Evolutionary conservation across 2,113 vertebrate genomes (phyloP).

Genomic region (Paralichthys olivaceus): DNA sequence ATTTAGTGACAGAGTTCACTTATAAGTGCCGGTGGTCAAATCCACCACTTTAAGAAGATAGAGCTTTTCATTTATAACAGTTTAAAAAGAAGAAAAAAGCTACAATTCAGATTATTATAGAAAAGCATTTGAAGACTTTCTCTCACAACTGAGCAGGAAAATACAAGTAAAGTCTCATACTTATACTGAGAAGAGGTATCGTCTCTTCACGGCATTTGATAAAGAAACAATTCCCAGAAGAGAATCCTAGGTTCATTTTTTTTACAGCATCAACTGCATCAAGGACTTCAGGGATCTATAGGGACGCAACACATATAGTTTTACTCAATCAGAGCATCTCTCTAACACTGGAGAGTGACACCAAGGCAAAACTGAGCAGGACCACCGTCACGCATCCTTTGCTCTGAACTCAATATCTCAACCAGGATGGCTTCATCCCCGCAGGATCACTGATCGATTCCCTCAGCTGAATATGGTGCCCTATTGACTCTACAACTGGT

Average conservation of each 20-base stretch:
- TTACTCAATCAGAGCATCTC: slow-evolving; percentile 20
- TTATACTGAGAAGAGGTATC: no score
- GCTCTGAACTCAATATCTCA: slow-evolving; percentile 37
- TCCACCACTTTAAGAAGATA: not conserved
- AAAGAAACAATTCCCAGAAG: no score
- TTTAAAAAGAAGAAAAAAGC: no score
- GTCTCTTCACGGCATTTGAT: no score
- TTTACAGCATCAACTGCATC: not conserved
- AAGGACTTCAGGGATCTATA: not conserved
- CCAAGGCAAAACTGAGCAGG: not conserved
- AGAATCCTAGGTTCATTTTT: not conserved
- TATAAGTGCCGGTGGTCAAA: not conserved
- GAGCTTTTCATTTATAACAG: not conserved
- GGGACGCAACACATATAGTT: not conserved
- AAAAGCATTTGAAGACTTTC: no score
- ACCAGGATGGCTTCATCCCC: slow-evolving; percentile 21
- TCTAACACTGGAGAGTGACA: slow-evolving; percentile 18
- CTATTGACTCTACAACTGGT: slow-evolving; percentile 42
- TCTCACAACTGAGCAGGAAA: no score
- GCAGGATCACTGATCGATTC: slow-evolving; percentile 48
- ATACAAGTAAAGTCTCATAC: no score
- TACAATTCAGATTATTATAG: no score
- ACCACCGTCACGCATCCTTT: slow-evolving; percentile 4
- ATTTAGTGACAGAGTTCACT: slow-evolving; percentile 12
- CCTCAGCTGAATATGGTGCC: slow-evolving; percentile 14